Percentiles rank a stretch among this genome's conserved stretches.
These are phyloP conservation scores for Mongoloraphidia duomilia DNA, from an alignment of 2,888 invertebrate genomes.

Conservation along the genomic window DNA sequence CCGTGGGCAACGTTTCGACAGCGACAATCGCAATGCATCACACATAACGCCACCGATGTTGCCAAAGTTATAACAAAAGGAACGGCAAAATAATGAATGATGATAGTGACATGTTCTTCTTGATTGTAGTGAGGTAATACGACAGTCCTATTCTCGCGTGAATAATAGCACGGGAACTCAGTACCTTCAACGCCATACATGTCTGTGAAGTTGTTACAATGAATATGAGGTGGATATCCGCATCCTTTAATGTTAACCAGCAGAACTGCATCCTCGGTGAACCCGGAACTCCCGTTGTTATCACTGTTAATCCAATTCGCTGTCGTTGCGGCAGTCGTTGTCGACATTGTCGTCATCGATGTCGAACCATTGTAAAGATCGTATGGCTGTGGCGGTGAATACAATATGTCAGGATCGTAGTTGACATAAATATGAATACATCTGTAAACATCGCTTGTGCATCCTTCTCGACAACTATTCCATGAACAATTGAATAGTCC, in stretches of 20 bases:
- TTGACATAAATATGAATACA: slow-evolving; percentile 52
- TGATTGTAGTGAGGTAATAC: slow-evolving; percentile 73
- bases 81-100: slow-evolving; percentile 70
- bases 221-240: slow-evolving; percentile 64
- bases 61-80: slow-evolving; percentile 73
- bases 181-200: slow-evolving; percentile 55
- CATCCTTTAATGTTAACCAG: slow-evolving; percentile 74
- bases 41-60: slow-evolving; percentile 71
- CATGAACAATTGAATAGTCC: slow-evolving; percentile 67
- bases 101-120: slow-evolving; percentile 66
- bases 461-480: slow-evolving; percentile 69
- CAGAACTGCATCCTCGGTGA: slow-evolving; percentile 37
- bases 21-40: slow-evolving; percentile 76
- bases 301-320: neutral
- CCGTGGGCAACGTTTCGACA: slow-evolving; percentile 50
- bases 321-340: neutral
- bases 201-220: slow-evolving; percentile 60
- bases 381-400: slow-evolving; percentile 5
- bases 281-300: slow-evolving; percentile 10
- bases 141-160: slow-evolving; percentile 64
- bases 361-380: slow-evolving; percentile 4
- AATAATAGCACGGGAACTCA: slow-evolving; percentile 50
- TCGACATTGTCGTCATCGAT: neutral
- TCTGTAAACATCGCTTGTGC: slow-evolving; percentile 60
- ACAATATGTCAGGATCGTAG: slow-evolving; percentile 23